Percentiles rank a stretch among this genome's conserved stretches.
These are phyloP conservation scores for Nanorana parkeri DNA, from an alignment of 2,113 vertebrate genomes.

Conservation along the genomic window DNA sequence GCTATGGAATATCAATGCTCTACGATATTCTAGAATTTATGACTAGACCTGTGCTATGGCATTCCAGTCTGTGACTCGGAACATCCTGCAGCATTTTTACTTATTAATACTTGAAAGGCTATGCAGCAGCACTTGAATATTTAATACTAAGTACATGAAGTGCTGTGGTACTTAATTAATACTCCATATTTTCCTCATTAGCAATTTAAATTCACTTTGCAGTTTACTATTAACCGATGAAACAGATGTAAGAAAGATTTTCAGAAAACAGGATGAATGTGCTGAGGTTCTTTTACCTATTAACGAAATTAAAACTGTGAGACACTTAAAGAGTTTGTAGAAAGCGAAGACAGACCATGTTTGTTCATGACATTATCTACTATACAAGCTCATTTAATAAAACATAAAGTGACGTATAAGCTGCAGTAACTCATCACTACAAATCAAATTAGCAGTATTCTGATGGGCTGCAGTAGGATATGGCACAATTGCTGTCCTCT, in stretches of 20 bases:
- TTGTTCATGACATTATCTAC: too few relatives aligned
- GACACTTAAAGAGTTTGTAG: too few relatives aligned
- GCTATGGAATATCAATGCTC: background rate
- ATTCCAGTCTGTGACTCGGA: background rate
- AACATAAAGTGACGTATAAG: too few relatives aligned
- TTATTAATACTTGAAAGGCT: conserved; percentile 1
- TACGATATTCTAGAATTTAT: background rate
- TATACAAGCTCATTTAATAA: too few relatives aligned
- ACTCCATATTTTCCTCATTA: background rate
- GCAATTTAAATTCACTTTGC: background rate
- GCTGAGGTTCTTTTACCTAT: background rate
- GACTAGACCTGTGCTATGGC: background rate
- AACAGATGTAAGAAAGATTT: conserved; percentile 1
- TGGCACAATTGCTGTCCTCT: too few relatives aligned
- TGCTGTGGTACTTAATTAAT: conserved; percentile 11
- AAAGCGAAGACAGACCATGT: too few relatives aligned
- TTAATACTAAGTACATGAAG: background rate
- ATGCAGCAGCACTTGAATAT: conserved; percentile 3
- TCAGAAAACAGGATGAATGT: background rate
- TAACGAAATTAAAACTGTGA: background rate
- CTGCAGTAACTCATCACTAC: too few relatives aligned
- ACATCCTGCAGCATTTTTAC: conserved; percentile 19
- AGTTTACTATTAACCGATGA: conserved; percentile 2
- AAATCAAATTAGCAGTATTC: too few relatives aligned
- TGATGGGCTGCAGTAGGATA: too few relatives aligned